These are phyloP conservation scores for Drosophila mimica DNA, from an alignment of 2,888 invertebrate species.

Conservation along the genomic window DNA sequence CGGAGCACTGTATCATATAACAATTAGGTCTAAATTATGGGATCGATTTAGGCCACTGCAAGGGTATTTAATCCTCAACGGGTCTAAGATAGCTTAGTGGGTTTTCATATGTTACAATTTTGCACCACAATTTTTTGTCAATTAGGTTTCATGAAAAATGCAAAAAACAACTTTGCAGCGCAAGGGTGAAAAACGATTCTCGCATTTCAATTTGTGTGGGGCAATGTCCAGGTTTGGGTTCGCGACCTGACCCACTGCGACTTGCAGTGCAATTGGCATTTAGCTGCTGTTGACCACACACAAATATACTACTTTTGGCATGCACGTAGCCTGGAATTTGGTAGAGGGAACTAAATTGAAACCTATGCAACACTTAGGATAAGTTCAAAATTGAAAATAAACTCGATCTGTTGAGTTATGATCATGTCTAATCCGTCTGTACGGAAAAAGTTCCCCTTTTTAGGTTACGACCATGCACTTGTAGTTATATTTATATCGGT, in stretches of 20 bases:
- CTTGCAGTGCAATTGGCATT: constrained; percentile 61
- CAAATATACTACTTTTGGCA: background rate
- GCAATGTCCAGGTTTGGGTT: constrained; percentile 3
- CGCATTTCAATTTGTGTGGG: constrained; percentile 41
- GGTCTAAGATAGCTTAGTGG: background rate
- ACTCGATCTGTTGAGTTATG: background rate
- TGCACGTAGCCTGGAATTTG: background rate
- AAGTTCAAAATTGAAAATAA: background rate
- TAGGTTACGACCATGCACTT: background rate
- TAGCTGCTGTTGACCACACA: constrained; percentile 12
- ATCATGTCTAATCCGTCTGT: background rate
- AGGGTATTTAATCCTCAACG: background rate
- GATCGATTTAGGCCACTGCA: background rate
- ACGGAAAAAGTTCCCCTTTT: background rate
- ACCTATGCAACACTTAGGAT: background rate
- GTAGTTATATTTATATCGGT: constrained; percentile 57
- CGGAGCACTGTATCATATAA: background rate
- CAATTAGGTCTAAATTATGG: background rate
- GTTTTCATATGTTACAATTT: constrained; percentile 13
- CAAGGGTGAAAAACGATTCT: constrained; percentile 31
- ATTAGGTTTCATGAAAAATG: constrained; percentile 35
- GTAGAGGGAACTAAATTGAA: background rate
- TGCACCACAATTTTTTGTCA: constrained; percentile 22
- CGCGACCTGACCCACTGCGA: constrained; percentile 15
- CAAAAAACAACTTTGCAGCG: constrained; percentile 5